These are phyloP conservation scores for Amphipoea lucens DNA, from an alignment of 2,888 invertebrate genomes.

Conservation along the genomic window DNA sequence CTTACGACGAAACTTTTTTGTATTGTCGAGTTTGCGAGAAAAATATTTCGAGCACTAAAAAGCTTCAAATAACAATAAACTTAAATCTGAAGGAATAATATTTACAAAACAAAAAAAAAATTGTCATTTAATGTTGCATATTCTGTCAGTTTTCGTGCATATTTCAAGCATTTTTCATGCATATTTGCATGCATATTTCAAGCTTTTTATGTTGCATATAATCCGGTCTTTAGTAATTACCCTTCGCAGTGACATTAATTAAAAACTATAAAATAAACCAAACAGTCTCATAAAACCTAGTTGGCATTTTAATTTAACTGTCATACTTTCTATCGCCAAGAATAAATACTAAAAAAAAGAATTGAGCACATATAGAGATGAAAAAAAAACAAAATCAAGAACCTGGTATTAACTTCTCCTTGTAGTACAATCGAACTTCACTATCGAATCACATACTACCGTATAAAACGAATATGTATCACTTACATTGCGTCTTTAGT, in stretches of 20 bases:
- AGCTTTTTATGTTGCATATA: too few species aligned
- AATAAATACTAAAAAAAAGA: slow-evolving; percentile 71
- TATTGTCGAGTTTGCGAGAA: too few species aligned
- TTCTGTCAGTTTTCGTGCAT: too few species aligned
- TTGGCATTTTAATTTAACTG: slow-evolving; percentile 36
- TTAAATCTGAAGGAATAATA: too few species aligned
- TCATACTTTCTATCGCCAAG: slow-evolving; percentile 63
- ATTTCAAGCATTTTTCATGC: too few species aligned
- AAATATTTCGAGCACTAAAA: too few species aligned
- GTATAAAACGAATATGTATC: slow-evolving; percentile 21
- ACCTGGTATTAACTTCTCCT: slow-evolving; percentile 68
- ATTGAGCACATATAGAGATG: slow-evolving; percentile 72
- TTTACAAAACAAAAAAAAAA: too few species aligned
- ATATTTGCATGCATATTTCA: too few species aligned
- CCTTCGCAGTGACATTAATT: slow-evolving; percentile 28
- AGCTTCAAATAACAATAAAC: too few species aligned
- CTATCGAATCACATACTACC: slow-evolving; percentile 51
- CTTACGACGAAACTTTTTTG: too few species aligned
- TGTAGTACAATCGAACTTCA: slow-evolving; percentile 73
- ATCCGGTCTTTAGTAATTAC: too few species aligned
- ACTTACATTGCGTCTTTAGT: slow-evolving; percentile 67
- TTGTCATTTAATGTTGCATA: too few species aligned
- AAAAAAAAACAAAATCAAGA: slow-evolving; percentile 73
- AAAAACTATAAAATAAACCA: slow-evolving; percentile 32
- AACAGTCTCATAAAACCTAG: slow-evolving; percentile 11